Conservation (phyloP, 2,888 invertebrate genomes). For the Rugalucina vietnamica region DNA sequence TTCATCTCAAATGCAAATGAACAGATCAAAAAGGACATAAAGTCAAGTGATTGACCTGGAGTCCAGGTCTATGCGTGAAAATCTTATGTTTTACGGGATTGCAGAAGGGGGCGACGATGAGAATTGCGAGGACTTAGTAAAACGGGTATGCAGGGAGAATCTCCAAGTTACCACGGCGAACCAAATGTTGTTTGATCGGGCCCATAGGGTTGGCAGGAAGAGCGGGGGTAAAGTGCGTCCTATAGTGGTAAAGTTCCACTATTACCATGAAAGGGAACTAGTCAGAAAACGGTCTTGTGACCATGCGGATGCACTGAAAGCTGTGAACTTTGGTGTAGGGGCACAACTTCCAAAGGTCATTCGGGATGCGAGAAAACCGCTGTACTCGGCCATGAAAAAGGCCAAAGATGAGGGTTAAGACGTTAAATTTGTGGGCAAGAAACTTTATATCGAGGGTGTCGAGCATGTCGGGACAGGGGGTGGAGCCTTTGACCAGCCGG, state of each 20-base stretch:
- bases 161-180: background rate
- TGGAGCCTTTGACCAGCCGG: no score
- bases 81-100: constrained; percentile 21
- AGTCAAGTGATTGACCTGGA: background rate
- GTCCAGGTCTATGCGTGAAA: constrained; percentile 7
- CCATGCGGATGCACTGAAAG: background rate
- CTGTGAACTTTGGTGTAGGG: constrained; percentile 11
- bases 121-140: constrained; percentile 11
- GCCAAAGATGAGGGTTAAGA: background rate
- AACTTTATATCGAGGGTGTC: background rate
- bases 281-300: constrained; percentile 2
- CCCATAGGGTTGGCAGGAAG: constrained; percentile 19
- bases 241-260: constrained; percentile 28
- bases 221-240: background rate
- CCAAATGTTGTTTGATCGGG: constrained; percentile 15
- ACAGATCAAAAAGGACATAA: background rate
- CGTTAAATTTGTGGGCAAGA: background rate
- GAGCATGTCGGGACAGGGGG: background rate
- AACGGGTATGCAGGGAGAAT: background rate
- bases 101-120: background rate
- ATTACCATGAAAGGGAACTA: background rate
- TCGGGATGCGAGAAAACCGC: constrained; percentile 24
- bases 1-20: constrained; percentile 20
- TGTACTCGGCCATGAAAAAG: background rate
- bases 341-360: constrained; percentile 17